These are phyloP conservation scores for Drosophila bunnanda DNA, from an alignment of 2,888 invertebrate genomes.

Conservation along the genomic window DNA sequence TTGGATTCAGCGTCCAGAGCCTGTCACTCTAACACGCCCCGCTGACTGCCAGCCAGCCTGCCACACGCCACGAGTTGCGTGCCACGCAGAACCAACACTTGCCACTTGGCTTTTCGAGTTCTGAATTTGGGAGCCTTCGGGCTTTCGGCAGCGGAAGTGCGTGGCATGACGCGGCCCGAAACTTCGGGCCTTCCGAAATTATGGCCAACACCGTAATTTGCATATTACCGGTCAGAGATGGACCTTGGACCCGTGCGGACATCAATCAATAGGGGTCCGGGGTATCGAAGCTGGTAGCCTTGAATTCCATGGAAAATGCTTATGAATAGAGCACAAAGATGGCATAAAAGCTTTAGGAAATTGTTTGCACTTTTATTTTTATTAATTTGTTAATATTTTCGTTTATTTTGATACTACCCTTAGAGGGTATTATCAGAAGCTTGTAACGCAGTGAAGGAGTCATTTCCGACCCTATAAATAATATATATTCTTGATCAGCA, in stretches of 20 bases:
- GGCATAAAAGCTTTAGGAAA: not conserved
- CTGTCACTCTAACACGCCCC: conserved; percentile 45
- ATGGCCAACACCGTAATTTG: conserved; percentile 26
- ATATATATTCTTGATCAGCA: not conserved
- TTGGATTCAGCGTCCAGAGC: conserved; percentile 3
- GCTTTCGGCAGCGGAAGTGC: conserved; percentile 45
- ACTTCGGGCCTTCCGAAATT: conserved; percentile 27
- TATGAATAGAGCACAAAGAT: no score
- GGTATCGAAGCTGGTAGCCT: not conserved
- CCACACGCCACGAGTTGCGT: conserved; percentile 53
- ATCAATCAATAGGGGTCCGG: conserved; percentile 16
- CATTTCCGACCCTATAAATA: not conserved
- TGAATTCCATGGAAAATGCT: not conserved
- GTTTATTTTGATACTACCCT: not conserved
- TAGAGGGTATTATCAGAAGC: not conserved
- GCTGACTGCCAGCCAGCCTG: conserved; percentile 24
- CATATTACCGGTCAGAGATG: conserved; percentile 9
- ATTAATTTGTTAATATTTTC: not conserved
- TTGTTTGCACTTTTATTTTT: not conserved
- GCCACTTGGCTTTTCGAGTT: conserved; percentile 14
- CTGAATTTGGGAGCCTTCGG: conserved; percentile 5
- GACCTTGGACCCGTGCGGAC: not conserved
- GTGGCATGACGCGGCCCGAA: conserved; percentile 52
- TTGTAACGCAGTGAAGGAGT: not conserved
- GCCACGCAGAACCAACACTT: conserved; percentile 34